Conservation (phyloP, 2,113 vertebrate genomes). For the Tichodroma muraria region DNA sequence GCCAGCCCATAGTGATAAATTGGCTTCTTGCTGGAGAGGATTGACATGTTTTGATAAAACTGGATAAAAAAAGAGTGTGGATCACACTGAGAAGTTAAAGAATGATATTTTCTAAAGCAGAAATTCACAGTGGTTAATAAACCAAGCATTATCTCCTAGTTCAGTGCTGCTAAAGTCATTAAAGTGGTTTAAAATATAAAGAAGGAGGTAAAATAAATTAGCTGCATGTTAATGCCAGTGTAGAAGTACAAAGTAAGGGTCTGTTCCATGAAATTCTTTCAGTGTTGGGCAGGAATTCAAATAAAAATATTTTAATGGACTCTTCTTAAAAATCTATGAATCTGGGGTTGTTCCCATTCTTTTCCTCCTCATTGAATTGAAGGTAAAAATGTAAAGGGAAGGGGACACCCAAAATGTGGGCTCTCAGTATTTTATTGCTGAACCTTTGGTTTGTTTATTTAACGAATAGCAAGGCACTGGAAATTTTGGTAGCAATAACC, state of each 20-base stretch:
- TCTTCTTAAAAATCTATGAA: neutral
- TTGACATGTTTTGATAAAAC: neutral
- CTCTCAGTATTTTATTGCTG: neutral
- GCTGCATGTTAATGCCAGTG: neutral
- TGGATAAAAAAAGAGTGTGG: neutral
- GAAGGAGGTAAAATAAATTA: neutral
- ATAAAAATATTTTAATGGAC: neutral
- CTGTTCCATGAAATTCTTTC: neutral
- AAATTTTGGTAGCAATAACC: neutral
- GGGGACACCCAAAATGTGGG: neutral
- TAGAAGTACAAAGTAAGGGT: neutral
- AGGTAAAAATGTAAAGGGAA: neutral
- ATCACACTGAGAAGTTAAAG: neutral
- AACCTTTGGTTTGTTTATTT: neutral
- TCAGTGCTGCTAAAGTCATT: neutral
- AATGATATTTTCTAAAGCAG: neutral
- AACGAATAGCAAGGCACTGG: rapidly evolving
- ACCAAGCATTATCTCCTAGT: neutral
- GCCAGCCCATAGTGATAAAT: neutral
- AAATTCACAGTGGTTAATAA: neutral
- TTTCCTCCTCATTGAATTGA: neutral
- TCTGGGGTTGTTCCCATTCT: neutral
- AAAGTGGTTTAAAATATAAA: neutral
- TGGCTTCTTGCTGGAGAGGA: neutral
- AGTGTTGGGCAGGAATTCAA: neutral